Evolutionary conservation across 2,888 invertebrate genomes (phyloP), one percentile per base, ranked within the genome.

Genomic region (Rhingia rostrata): DNA sequence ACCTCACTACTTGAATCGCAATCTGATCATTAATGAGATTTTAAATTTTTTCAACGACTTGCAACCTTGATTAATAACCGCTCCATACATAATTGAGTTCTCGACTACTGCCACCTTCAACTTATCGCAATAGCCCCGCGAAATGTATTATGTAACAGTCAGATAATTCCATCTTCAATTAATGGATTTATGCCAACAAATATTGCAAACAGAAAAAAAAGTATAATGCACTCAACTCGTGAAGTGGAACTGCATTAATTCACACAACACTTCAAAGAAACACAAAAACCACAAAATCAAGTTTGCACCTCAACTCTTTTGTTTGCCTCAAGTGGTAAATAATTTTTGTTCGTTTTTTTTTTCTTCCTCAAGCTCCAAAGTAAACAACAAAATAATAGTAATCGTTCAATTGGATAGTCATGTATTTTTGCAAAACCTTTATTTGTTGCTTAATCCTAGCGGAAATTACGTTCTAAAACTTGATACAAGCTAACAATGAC

Each of bases 251-350:
- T 49, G 30, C 49, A 30, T 5, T 49, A 49, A 32, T 49, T 49
- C 33, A 12, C 33, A 12, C 49, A 30, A 22, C 22, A 49, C 49
- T 49, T 53, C 4, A 12, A 10, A 33, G 35, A 22, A 22, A 22
- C 22, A 22, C 22, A 45, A 12, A 45, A 12, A 6, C 22, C 9
- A 14, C 35, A 47, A 43, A 58, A 58, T 53, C 30, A 41, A 61
- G 77, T 70, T 81, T 39, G 75, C 58, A 75, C 70, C 49, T 43
- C 70, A 81, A 53, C 63, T 75, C 75, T 81, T 64, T 81, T 58
- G 37, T 75, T 74, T 61, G 33, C 9, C 32, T 63, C 33, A 5
- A 4, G 14, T 14, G 33, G 22, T 22, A 22, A 22, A 22, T 22
- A 22, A 22, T 22, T 22, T 22, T 22, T 22, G 22, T 22, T 22